Percentiles rank a stretch among this genome's conserved stretches.
Conservation (phyloP, 2,888 invertebrate species). For the Ochropleura plecta region DNA sequence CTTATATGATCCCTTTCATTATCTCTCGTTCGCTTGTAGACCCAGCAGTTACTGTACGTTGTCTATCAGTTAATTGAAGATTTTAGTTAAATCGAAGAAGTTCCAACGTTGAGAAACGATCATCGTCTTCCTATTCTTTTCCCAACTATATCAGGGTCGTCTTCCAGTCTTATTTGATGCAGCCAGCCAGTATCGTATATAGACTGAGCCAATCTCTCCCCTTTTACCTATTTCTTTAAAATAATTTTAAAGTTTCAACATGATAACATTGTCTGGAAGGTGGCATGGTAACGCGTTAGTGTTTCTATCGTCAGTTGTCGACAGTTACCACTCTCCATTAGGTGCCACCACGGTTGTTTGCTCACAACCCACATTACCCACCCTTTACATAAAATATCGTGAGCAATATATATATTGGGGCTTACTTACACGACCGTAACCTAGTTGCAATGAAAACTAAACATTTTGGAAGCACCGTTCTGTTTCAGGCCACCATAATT, state of each 20-base stretch:
- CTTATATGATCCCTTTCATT: background rate
- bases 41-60: background rate
- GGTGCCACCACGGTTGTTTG: conserved; percentile 23
- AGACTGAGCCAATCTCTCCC: background rate
- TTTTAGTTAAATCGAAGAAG: background rate
- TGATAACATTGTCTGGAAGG: background rate
- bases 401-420: conserved; percentile 20
- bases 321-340: conserved; percentile 21
- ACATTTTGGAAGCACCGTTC: background rate
- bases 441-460: background rate
- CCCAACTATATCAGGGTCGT: background rate
- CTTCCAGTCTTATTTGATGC: background rate
- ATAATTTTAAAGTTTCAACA: background rate
- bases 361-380: conserved; percentile 10
- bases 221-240: background rate
- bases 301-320: background rate
- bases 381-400: conserved; percentile 28
- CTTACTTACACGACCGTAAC: background rate
- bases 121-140: background rate
- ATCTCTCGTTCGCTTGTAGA: background rate
- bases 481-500: background rate
- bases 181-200: background rate
- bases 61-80: background rate
- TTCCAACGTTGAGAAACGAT: background rate
- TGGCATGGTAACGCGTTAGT: background rate